phyloP scores from a whole-genome alignment of 2,888 invertebrate genomes.

The Calameuta filiformis region DNA sequence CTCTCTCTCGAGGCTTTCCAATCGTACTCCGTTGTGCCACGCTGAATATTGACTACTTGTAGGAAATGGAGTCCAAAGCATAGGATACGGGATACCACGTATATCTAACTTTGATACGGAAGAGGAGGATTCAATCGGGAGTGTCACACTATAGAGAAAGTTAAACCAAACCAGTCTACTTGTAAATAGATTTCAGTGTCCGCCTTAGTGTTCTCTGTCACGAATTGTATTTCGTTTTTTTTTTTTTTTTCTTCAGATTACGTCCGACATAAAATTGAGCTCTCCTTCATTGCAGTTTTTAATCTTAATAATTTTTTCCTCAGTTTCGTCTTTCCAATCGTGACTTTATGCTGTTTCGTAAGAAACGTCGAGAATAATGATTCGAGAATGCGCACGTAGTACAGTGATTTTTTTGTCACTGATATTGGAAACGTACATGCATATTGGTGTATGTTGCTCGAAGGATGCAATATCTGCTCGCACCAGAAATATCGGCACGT shows the following conservation, averaged over 20 bases:
- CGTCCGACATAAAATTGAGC: conserved; percentile 42
- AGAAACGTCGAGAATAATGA: not conserved
- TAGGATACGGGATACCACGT: not conserved
- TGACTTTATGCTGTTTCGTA: not conserved
- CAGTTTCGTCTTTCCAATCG: not conserved
- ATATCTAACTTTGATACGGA: not conserved
- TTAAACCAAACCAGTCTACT: not conserved
- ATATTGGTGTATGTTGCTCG: not conserved
- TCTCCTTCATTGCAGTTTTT: conserved; percentile 41
- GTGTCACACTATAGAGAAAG: not conserved
- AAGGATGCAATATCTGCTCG: not conserved
- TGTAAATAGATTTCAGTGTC: not conserved
- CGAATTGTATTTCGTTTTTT: not conserved
- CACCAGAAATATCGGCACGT: not conserved
- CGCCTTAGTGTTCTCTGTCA: not conserved
- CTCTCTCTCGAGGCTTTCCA: not conserved
- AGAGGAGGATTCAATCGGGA: not conserved
- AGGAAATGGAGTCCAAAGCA: not conserved
- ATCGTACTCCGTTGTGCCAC: not conserved
- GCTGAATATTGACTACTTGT: not conserved
- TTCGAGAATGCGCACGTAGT: not conserved
- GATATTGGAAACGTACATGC: not conserved
- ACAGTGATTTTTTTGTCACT: not conserved
- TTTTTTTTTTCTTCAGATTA: not conserved
- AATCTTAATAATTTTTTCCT: conserved; percentile 21